These are phyloP conservation scores for Pantala flavescens DNA, from an alignment of 1,140 invertebrate genomes.

Conservation along the genomic window DNA sequence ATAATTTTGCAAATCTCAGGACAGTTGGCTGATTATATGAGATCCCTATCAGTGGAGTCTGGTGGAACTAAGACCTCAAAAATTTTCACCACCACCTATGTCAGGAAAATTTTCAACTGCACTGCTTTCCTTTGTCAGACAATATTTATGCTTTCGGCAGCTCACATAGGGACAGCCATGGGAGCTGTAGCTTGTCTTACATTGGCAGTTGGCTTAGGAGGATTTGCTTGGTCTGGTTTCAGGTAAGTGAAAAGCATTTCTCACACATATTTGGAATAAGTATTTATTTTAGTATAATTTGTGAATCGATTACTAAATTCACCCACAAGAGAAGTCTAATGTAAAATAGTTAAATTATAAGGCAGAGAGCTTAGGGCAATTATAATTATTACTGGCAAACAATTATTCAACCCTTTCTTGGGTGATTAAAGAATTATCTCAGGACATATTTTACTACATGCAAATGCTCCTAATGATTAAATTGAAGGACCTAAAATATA, in stretches of 20 bases:
- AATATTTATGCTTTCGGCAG: constrained; percentile 70
- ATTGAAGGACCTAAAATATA: too few species aligned
- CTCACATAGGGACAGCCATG: constrained; percentile 50
- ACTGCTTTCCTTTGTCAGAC: constrained; percentile 70
- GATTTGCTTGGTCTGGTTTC: constrained; percentile 80
- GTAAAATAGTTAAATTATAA: too few species aligned
- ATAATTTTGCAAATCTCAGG: constrained; percentile 66
- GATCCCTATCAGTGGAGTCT: constrained; percentile 28
- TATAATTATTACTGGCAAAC: too few species aligned
- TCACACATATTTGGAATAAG: too few species aligned
- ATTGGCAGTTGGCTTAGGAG: constrained; percentile 75
- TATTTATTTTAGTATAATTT: too few species aligned
- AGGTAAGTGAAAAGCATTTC: constrained; percentile 42
- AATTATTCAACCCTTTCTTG: too few species aligned
- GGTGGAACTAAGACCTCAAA: neutral
- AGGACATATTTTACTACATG: too few species aligned
- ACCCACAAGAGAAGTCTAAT: too few species aligned
- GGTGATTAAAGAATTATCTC: too few species aligned
- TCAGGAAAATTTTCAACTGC: constrained; percentile 63
- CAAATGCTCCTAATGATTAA: too few species aligned
- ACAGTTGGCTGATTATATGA: constrained; percentile 66
- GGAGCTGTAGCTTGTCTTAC: constrained; percentile 65
- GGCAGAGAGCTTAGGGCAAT: too few species aligned
- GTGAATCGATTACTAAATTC: too few species aligned
- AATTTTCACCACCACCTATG: constrained; percentile 26